Conservation (phyloP, 2,797 vertebrate species). For the Manis pentadactyla region DNA sequence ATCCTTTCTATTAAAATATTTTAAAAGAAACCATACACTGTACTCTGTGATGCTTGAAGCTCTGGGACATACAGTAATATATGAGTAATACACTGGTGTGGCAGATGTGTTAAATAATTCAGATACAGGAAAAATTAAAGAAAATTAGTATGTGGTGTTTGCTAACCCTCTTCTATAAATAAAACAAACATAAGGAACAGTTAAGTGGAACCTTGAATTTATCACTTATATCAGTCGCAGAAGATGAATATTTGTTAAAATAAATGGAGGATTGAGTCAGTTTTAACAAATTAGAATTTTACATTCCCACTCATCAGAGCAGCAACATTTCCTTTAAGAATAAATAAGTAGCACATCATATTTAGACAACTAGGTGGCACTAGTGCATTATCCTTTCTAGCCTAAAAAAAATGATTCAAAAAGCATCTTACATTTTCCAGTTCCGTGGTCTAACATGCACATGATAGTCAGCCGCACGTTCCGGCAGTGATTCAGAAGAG, state of each 20-base stretch:
- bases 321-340: background rate
- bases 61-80: background rate
- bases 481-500: background rate
- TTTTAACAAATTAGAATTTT: background rate
- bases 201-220: background rate
- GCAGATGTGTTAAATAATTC: background rate
- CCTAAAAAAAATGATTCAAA: background rate
- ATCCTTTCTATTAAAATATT: background rate
- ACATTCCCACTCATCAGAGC: background rate
- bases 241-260: slow-evolving; percentile 3
- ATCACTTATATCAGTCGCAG: background rate
- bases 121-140: background rate
- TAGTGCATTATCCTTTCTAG: slow-evolving; percentile 67
- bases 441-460: background rate
- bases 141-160: background rate
- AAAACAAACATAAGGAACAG: background rate
- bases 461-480: background rate
- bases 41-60: background rate
- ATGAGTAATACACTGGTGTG: background rate
- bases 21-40: background rate
- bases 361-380: slow-evolving; percentile 79
- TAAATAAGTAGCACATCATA: slow-evolving; percentile 41
- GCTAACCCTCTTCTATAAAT: background rate
- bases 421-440: background rate
- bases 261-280: background rate